Conservation (phyloP, 2,888 invertebrate genomes). For the Creontiades dilutus region DNA sequence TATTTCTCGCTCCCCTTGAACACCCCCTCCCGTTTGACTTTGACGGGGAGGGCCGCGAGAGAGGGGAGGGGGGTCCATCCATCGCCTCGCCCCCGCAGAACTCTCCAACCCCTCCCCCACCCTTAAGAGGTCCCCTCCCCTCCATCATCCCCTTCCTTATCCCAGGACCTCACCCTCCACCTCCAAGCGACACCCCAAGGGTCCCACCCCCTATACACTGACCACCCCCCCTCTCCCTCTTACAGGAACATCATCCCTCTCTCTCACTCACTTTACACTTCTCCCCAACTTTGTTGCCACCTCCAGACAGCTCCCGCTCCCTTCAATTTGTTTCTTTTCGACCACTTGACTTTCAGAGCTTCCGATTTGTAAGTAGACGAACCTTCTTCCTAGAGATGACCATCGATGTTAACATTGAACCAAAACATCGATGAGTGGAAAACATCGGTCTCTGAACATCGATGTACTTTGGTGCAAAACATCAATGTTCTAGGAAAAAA, state of each 20-base stretch:
- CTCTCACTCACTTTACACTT: constrained; percentile 2
- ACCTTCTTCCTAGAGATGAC: no score
- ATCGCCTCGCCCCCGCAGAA: constrained; percentile 7
- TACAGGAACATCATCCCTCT: no score
- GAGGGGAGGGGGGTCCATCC: constrained; percentile 25
- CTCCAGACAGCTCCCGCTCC: constrained; percentile 19
- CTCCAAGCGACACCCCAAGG: constrained; percentile 10
- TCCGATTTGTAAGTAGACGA: constrained; percentile 31
- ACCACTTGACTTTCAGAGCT: constrained; percentile 50
- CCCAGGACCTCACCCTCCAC: neutral
- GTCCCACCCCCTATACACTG: neutral
- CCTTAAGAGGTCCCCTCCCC: neutral
- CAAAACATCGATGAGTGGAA: no score
- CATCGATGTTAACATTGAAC: no score
- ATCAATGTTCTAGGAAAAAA: no score
- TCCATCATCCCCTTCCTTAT: neutral
- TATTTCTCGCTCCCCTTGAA: constrained; percentile 13
- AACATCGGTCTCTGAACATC: no score
- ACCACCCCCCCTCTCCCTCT: neutral
- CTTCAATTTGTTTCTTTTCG: constrained; percentile 53
- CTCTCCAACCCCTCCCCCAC: neutral
- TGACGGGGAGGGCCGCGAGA: neutral
- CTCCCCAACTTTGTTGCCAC: constrained; percentile 25
- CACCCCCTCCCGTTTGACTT: neutral
- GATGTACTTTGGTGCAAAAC: no score